Percentiles rank a stretch among this genome's conserved stretches.
phyloP scores from a whole-genome alignment of 2,797 vertebrate species.

The Toxotes lorentzi region DNA sequence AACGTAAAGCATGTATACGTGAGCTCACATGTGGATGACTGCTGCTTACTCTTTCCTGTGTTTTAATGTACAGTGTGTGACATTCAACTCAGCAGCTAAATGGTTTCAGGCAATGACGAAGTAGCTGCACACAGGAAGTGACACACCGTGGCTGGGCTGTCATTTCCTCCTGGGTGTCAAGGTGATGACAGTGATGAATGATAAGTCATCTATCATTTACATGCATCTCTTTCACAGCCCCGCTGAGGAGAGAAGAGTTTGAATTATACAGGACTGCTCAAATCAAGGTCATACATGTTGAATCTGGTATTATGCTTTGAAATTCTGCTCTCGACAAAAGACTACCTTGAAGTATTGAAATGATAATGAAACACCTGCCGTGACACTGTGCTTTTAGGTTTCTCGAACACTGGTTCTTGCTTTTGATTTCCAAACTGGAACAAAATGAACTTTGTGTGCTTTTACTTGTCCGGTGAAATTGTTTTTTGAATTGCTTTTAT shows the following conservation, averaged over 20 bases:
- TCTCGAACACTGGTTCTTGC: not conserved
- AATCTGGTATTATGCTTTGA: conserved; percentile 36
- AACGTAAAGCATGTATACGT: not conserved
- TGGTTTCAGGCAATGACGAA: conserved; percentile 52
- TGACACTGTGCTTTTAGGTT: conserved; percentile 21
- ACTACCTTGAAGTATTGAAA: conserved; percentile 47
- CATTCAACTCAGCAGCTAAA: conserved; percentile 48
- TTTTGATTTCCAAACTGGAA: conserved; percentile 10
- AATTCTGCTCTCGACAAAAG: conserved; percentile 23
- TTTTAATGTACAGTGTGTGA: conserved; percentile 33
- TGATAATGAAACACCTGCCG: conserved; percentile 12
- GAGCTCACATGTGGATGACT: not conserved
- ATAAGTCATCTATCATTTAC: conserved; percentile 74
- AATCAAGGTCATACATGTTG: conserved; percentile 72
- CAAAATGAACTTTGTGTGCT: not conserved
- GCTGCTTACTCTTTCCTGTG: not conserved
- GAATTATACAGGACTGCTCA: conserved; percentile 66
- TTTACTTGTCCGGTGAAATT: not conserved
- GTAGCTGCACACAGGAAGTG: conserved; percentile 70
- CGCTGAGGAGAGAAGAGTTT: conserved; percentile 52
- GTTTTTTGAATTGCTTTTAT: not conserved
- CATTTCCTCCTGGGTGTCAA: conserved; percentile 71
- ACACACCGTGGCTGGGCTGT: conserved; percentile 50
- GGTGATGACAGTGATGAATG: conserved; percentile 76
- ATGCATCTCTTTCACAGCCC: conserved; percentile 61